Base-by-base conservation (phyloP, 1,140 invertebrate genomes). In the Ectropis grisescens region DNA sequence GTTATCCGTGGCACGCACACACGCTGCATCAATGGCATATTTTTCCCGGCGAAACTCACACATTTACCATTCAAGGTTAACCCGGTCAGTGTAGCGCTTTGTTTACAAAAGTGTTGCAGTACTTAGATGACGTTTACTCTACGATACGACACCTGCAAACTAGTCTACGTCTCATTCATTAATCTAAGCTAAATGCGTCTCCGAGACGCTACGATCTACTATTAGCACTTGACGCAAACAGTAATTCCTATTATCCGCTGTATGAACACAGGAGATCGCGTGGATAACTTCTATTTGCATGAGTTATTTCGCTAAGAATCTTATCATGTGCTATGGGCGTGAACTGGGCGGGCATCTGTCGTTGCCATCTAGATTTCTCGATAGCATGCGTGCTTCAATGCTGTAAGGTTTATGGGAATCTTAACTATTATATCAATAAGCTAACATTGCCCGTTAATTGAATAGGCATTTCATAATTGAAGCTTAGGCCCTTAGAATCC, bases 21-120 rank as follows among this genome's bases (percentile, higher is more conserved):
- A 47, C 62, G 50, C 47, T 68, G 75, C 71, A 67, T 78, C 75
- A 78, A 71, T 78, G 75, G 64, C 72, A 72, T 72, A 80, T 80
- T 78, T 81, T 78, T 76, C 65, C 55, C 47, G 47, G 68, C 65
- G 68, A 74, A 74, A 78, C 70, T 72, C 57, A 55, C 61, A 68
- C 65, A 71, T 75, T 75, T 71, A 70, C 66, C 65, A 76, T 81
- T 78, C 70, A 76, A 67, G 60, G 68, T 61, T 78, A 78, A 81
- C 72, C 76, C 66, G 75, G 75, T 81, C 65, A 78, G 59, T 57
- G 54, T 57, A 47, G 41, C 55, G 64, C 66, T 66, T 80, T 78
- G 72, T 80, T 68, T 75, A 66, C 60, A 62, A 45, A 55, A 60
- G 42, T 59, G 59, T 53, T 51, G 55, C 47, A 41, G 29, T 47